A percentile compares a stretch with the other conserved stretches of the same genome.
phyloP scores from a whole-genome alignment of 2,888 invertebrate genomes.

The Trachelus stipa region DNA sequence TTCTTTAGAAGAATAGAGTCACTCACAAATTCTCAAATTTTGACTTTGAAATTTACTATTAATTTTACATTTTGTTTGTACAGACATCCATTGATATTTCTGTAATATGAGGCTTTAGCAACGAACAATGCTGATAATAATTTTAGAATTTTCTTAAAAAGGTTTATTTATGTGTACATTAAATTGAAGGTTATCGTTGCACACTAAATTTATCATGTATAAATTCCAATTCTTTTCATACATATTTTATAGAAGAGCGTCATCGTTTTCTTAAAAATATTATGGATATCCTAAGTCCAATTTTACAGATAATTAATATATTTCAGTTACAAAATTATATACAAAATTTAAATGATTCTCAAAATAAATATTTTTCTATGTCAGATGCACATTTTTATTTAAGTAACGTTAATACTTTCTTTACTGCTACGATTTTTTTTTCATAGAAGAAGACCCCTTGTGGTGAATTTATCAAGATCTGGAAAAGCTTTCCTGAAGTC shows the following conservation, averaged over 20 bases:
- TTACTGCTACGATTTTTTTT: background rate
- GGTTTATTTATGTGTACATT: background rate
- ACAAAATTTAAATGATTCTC: background rate
- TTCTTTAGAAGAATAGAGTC: background rate
- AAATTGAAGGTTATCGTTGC: background rate
- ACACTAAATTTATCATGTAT: background rate
- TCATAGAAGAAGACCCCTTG: conserved; percentile 38
- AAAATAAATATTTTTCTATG: background rate
- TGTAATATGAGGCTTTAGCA: too few species aligned
- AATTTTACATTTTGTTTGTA: too few species aligned
- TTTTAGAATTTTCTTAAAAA: too few species aligned
- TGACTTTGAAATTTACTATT: background rate
- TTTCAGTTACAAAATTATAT: background rate
- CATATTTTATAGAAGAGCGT: background rate
- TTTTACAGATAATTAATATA: background rate
- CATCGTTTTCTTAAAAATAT: background rate
- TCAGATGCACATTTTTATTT: too few species aligned
- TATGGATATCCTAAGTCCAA: background rate
- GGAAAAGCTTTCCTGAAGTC: conserved; percentile 35
- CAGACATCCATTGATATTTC: too few species aligned
- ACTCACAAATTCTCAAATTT: background rate
- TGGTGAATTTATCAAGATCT: conserved; percentile 18
- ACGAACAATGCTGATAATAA: too few species aligned
- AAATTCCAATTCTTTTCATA: background rate
- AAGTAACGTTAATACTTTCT: background rate